Conservation (phyloP, 1,140 invertebrate genomes). For the Cardiocondyla obscurior region DNA sequence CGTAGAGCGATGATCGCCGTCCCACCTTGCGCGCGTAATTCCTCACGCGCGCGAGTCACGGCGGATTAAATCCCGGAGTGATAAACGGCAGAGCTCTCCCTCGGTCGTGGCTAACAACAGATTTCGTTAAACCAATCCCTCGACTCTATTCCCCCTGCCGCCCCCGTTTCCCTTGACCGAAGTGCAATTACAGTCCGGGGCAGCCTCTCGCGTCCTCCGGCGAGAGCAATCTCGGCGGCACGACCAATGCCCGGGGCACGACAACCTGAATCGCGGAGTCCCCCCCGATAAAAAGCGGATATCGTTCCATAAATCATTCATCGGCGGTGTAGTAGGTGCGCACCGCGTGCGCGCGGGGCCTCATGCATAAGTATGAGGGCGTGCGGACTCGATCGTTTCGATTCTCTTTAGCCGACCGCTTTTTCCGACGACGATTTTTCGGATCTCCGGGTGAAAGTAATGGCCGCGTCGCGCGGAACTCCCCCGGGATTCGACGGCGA, state of each 20-base stretch:
- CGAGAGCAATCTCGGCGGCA: constrained; percentile 59
- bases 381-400: neutral
- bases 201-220: constrained; percentile 59
- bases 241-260: constrained; percentile 58
- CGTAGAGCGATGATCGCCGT: constrained; percentile 26
- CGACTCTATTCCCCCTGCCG: neutral
- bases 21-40: constrained; percentile 45
- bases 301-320: constrained; percentile 73
- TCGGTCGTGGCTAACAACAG: constrained; percentile 39
- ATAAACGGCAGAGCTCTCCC: constrained; percentile 40
- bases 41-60: constrained; percentile 41
- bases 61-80: constrained; percentile 45
- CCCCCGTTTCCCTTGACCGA: neutral
- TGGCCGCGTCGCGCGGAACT: neutral
- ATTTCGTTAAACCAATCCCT: constrained; percentile 54
- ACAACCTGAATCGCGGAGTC: constrained; percentile 52
- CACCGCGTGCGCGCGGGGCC: constrained; percentile 10
- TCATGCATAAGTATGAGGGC: constrained; percentile 62
- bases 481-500: neutral
- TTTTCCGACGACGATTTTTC: constrained; percentile 16
- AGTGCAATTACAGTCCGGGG: constrained; percentile 63
- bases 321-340: constrained; percentile 61
- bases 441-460: constrained; percentile 11
- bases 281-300: constrained; percentile 64
- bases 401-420: neutral